Base-by-base conservation (phyloP, 2,888 invertebrate species). In the Eupithecia dodoneata region DNA sequence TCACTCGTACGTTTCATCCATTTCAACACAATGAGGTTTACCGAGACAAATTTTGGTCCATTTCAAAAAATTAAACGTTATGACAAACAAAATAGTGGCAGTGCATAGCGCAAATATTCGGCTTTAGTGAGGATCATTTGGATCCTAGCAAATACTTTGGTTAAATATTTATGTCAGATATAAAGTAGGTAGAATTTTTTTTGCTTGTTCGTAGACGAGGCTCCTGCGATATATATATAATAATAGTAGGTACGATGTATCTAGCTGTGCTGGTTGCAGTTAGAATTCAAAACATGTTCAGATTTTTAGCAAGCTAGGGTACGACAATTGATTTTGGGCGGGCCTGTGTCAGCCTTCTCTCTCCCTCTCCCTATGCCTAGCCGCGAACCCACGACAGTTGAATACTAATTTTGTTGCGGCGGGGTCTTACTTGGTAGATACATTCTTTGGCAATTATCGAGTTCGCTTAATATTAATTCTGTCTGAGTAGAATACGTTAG, bases 391-490 rank as follows among this genome's bases (percentile, higher is more conserved):
- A 66, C 76, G 76, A 55, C 66, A 45, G n/a, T 13, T 42, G 77
- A 9, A 77, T 77, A 77, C 77, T 72, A 77, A 74, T 72, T 72
- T 59, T 63, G 63, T 59, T 63, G 70, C 71, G 75, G 78, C 73
- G 55, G 66, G 72, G 66, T 66, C 55, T 67, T 69, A n/a, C 59
- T 41, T 7, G n/a, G 45, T 70, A 70, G 42, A 42, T 66, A 42
- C 13, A 42, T 66, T 42, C 66, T 66, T 41, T 52, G 44, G 52
- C 70, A 65, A 67, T 77, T 72, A 74, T 74, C 42, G 67, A 67
- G 63, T 63, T 74, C 55, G 69, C 76, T 67, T 63, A 66, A 30
- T 47, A 55, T 70, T 70, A 63, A 73, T 15, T 49, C 41, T 42
- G 49, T 65, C 41, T 69, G 67, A 69, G 73, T n/a, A n/a, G 44